Base-by-base conservation (phyloP, 1,140 invertebrate species). In the Drosophila nikananu region DNA sequence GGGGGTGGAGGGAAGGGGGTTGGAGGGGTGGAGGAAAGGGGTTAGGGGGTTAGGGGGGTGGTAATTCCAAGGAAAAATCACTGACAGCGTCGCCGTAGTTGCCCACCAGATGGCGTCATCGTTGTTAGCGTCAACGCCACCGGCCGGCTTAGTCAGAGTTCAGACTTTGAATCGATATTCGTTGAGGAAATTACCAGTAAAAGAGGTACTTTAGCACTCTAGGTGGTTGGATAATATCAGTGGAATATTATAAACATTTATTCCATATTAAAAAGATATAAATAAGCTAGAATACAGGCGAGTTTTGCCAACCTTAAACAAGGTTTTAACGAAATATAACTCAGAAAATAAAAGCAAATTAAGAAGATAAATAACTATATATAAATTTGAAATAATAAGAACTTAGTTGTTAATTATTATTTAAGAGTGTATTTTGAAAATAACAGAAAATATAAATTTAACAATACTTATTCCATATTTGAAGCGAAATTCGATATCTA, bases 91-190 rank as follows among this genome's bases (percentile, higher is more conserved):
- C 35, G 54, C 68, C 68, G 51, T 76, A n/a, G 63, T 68, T 49
- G 52, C 59, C 67, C 82, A 62, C 72, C 82, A 84, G 82, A 83
- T 83, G 81, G 71, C 81, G 81, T 83, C 81, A 83, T 83, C 79
- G 78, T 51, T 64, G 58, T 23, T 68, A 76, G 74, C 77, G 77
- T 66, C 76, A 80, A 62, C 52, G 66, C 78, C 54, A 75, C 80
- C 80, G 73, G 57, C 75, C 68, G 77, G 77, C 70, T 80, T 73
- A 80, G 64, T 62, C 55, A 70, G 64, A 72, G 65, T 72, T 72
- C 44, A 58, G 57, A 60, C 59, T 37, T 71, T 46, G 70, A 74
- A 83, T 83, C 71, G 81, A 83, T 83, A 80, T 83, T 75, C 51
- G 19, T 35, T 23, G 19, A 39, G 65, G 68, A 65, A 58, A 72